A percentile compares a stretch with the other conserved stretches of the same genome.
These are phyloP conservation scores for Hemicentrotus pulcherrimus DNA, from an alignment of 35 echinoderm and acorn worm genomes.

Conservation along the genomic window DNA sequence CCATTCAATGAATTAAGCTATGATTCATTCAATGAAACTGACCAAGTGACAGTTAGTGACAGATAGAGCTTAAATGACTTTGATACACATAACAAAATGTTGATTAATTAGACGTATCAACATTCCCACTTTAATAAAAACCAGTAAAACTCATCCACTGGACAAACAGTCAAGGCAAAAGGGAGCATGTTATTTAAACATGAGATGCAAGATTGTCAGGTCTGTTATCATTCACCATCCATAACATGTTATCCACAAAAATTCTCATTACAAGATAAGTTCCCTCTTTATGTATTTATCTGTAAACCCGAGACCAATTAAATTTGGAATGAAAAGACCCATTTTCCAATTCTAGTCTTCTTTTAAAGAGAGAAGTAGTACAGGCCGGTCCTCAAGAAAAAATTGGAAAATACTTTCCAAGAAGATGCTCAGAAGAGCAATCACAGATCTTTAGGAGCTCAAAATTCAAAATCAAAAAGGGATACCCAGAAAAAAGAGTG, in stretches of 20 bases:
- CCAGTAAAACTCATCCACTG: neutral
- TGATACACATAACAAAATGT: neutral
- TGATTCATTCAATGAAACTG: too few species aligned
- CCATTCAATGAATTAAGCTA: too few species aligned
- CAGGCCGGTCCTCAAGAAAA: neutral
- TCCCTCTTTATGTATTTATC: neutral
- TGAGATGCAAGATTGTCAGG: neutral
- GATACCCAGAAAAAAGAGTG: neutral
- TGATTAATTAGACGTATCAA: neutral
- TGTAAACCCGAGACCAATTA: neutral
- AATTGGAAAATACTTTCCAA: too few species aligned
- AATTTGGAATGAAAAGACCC: neutral
- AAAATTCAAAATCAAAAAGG: neutral
- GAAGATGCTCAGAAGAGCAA: too few species aligned
- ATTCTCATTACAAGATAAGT: neutral
- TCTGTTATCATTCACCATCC: neutral
- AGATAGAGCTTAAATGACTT: too few species aligned
- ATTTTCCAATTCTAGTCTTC: neutral
- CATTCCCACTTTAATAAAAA: neutral
- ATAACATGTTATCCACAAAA: neutral
- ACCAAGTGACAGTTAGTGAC: too few species aligned
- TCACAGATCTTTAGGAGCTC: too few species aligned
- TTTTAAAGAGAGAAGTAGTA: neutral
- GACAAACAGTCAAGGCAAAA: neutral
- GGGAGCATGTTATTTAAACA: neutral